Percentiles rank a stretch among this genome's conserved stretches.
These are phyloP conservation scores for Poeciliopsis infans DNA, from an alignment of 2,797 vertebrate genomes.

Conservation along the genomic window DNA sequence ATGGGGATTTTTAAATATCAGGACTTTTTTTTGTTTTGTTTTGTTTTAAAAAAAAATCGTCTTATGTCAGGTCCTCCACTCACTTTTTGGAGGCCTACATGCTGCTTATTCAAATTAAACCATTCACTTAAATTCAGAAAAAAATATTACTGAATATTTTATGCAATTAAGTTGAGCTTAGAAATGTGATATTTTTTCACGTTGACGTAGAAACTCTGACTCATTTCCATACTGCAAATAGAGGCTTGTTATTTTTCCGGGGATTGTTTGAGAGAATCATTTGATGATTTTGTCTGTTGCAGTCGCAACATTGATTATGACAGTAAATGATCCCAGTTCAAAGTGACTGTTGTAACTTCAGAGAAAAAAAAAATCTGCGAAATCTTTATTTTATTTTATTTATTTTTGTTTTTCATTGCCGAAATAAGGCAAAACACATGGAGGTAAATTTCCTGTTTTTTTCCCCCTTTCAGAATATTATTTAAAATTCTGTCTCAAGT, in stretches of 20 bases:
- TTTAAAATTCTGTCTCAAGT: neutral
- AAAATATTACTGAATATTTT: neutral
- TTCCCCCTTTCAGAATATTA: neutral
- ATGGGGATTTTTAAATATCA: slow-evolving; percentile 6
- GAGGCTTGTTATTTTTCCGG: neutral
- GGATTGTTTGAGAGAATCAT: neutral
- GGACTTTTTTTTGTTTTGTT: neutral
- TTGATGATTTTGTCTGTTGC: neutral
- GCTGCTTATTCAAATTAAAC: slow-evolving; percentile 50
- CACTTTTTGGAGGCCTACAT: slow-evolving; percentile 6
- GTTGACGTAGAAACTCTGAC: neutral
- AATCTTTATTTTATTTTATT: neutral
- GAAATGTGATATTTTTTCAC: neutral
- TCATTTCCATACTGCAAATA: neutral
- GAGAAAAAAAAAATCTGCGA: neutral
- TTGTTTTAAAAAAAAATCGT: neutral
- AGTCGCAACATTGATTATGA: neutral
- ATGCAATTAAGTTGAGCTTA: neutral
- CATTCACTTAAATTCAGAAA: neutral
- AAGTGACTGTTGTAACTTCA: neutral
- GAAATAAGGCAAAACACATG: neutral
- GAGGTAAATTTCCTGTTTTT: neutral
- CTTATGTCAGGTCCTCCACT: neutral
- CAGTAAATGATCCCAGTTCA: neutral
- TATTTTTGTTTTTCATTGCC: neutral